Conservation (phyloP, 2,888 invertebrate species). For the Oxyscelio sp. region DNA sequence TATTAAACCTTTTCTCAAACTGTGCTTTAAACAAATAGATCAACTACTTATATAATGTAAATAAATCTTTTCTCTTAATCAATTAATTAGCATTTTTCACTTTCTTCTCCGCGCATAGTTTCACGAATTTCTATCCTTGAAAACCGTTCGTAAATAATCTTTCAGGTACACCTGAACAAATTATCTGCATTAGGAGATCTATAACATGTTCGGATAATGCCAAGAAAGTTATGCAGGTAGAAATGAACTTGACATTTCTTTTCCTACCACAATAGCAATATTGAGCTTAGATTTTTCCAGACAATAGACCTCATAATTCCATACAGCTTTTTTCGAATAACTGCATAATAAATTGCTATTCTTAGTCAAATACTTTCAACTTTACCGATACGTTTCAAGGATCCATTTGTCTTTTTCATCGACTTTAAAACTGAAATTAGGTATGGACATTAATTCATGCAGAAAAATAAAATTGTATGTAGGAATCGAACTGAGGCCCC, state of each 20-base stretch:
- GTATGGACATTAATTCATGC: no score
- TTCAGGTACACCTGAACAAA: not conserved
- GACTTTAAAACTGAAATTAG: no score
- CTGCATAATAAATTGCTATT: not conserved
- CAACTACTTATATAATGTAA: no score
- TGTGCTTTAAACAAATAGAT: no score
- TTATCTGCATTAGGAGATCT: conserved; percentile 31
- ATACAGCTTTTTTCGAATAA: not conserved
- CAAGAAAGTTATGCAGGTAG: conserved; percentile 35
- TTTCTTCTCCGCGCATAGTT: no score
- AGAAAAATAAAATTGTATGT: no score
- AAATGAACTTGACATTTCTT: conserved; percentile 53
- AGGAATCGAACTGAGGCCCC: no score
- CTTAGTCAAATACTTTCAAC: not conserved
- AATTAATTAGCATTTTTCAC: no score
- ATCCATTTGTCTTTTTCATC: not conserved
- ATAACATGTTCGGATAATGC: conserved; percentile 20
- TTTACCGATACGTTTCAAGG: not conserved
- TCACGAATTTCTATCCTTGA: conserved; percentile 1
- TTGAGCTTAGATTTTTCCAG: conserved; percentile 18
- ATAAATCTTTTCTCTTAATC: no score
- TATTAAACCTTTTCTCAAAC: no score
- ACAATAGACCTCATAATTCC: conserved; percentile 24
- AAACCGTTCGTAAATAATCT: not conserved
- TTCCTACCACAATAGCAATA: conserved; percentile 10